Evolutionary conservation across 2,113 vertebrate genomes (phyloP), one percentile per base, ranked within the genome.

Genomic region (Heterotilapia buettikoferi): DNA sequence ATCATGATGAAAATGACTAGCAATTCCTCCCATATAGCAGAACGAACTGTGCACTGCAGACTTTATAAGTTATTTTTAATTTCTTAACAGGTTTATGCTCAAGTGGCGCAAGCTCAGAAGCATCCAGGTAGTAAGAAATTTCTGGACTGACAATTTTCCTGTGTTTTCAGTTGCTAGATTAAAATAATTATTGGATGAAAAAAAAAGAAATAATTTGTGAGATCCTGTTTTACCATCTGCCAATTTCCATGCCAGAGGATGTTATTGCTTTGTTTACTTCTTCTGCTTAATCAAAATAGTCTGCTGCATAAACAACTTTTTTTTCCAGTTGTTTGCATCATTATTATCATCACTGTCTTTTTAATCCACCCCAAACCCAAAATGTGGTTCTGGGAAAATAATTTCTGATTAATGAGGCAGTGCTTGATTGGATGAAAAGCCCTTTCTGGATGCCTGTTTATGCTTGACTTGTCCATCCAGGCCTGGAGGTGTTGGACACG

Each of bases 401-500:
- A 2, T 59, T 85, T 63, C 71, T 80, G 57, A 88, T 50, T 84
- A 54, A 86, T 85, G 84, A 61, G 68, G 47, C 57, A 33, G 73
- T n/a, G 73, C 26, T 78, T 78, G 73, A 52, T 78, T 52, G 73
- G 26, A 78, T 50, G 26, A 26, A 89, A 84, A 61, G 4, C 73
- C 59, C 47, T 45, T 56, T 81, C 24, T 88, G 84, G 84, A 90
- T 68, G 3, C 56, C 84, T 88, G 86, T 92, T 92, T 91, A 92
- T 84, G 47, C 81, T 16, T 87, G 40, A 93, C 81, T 92, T 95
- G 68, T 95, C 90, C 73, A 26, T 92, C 19, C 93, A 99, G 98
- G 98, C 63, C 97, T 99, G 91, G 93, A 96, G 88, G 97, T 99
- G 92, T 93, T 99, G 50, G 97, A 96, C 6, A 97, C 97, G 2